Evolutionary conservation across 2,113 vertebrate species (phyloP).

Genomic region (Thalassarche chlororhynchos): DNA sequence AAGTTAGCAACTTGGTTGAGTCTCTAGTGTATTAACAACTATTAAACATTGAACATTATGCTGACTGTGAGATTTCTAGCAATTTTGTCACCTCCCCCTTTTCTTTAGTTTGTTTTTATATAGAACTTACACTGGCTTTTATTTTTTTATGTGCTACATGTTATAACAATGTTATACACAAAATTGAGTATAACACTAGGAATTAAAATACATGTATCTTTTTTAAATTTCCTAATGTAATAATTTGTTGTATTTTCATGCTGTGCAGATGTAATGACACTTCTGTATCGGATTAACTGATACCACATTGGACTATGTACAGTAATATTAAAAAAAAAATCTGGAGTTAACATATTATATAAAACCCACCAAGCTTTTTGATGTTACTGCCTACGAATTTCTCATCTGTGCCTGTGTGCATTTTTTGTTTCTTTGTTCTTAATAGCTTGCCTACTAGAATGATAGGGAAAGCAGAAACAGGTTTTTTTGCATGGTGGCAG

Average conservation of each 20-base stretch:
- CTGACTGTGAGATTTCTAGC: neutral
- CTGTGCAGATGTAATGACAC: neutral
- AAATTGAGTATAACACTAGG: neutral
- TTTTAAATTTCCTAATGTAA: neutral
- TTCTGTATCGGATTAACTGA: neutral
- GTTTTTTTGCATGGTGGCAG: neutral
- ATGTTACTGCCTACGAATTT: neutral
- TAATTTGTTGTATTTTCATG: neutral
- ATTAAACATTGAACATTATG: neutral
- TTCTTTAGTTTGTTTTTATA: neutral
- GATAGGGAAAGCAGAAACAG: neutral
- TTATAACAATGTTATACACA: neutral
- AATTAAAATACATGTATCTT: neutral
- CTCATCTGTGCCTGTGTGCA: neutral
- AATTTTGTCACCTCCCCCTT: neutral
- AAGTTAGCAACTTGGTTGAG: neutral
- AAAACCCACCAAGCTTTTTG: neutral
- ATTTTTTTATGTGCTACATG: neutral
- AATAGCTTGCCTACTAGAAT: neutral
- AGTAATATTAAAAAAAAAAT: neutral
- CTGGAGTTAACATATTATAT: neutral
- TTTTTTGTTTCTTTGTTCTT: neutral
- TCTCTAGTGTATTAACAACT: neutral
- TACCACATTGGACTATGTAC: neutral
- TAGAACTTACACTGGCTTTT: neutral